Conservation (phyloP, 2,888 invertebrate species). For the Tiphia femorata region DNA sequence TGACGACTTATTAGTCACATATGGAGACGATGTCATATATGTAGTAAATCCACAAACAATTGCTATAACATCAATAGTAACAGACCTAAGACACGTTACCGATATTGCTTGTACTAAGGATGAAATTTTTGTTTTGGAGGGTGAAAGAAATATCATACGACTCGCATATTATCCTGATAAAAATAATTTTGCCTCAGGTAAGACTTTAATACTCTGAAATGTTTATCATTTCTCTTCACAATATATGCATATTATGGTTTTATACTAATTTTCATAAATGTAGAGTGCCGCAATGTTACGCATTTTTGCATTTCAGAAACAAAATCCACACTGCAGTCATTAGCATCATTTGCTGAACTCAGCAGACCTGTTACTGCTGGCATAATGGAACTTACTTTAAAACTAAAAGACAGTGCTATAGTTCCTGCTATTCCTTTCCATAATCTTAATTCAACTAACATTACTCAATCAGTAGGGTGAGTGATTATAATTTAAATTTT, state of each 20-base stretch:
- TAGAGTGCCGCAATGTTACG: too few species aligned
- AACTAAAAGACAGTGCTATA: slow-evolving; percentile 64
- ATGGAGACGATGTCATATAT: slow-evolving; percentile 79
- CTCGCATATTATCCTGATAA: slow-evolving; percentile 82
- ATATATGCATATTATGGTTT: neutral
- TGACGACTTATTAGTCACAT: slow-evolving; percentile 81
- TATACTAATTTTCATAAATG: neutral
- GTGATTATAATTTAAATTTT: neutral
- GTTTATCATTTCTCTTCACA: slow-evolving; percentile 2
- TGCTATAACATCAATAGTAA: slow-evolving; percentile 59
- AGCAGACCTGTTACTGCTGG: slow-evolving; percentile 61
- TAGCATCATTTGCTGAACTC: slow-evolving; percentile 56
- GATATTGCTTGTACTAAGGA: slow-evolving; percentile 76
- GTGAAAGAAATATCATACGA: slow-evolving; percentile 82
- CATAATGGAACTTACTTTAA: slow-evolving; percentile 64
- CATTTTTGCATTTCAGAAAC: slow-evolving; percentile 22
- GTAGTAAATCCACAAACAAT: slow-evolving; percentile 79
- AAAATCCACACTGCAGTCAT: slow-evolving; percentile 39
- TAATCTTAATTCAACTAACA: slow-evolving; percentile 59
- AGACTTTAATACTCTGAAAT: slow-evolving; percentile 10
- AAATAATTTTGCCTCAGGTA: slow-evolving; percentile 47
- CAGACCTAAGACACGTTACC: slow-evolving; percentile 59
- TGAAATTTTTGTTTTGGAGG: slow-evolving; percentile 88
- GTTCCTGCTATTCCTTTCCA: slow-evolving; percentile 64
- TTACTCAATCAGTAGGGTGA: slow-evolving; percentile 62